These are phyloP conservation scores for Meta bourneti DNA, from an alignment of 2,888 invertebrate genomes.

Conservation along the genomic window DNA sequence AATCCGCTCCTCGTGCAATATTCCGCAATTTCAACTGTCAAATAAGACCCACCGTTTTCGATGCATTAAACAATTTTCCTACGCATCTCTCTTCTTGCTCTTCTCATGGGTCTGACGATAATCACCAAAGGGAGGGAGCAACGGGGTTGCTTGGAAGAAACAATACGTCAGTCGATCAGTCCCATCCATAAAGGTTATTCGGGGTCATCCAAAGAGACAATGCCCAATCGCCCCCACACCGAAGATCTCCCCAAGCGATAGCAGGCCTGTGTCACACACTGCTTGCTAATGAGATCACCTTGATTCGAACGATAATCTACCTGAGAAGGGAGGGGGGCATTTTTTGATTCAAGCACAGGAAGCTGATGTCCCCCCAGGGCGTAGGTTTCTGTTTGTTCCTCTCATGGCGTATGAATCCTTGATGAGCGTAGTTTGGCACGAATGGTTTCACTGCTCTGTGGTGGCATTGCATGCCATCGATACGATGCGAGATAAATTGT, in stretches of 20 bases:
- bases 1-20: too few species aligned
- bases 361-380: conserved; percentile 43
- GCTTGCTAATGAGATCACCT: conserved; percentile 66
- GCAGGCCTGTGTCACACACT: conserved; percentile 48
- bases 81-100: not conserved
- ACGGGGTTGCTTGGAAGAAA: not conserved
- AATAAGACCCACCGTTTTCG: too few species aligned
- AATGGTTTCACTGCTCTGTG: conserved; percentile 29
- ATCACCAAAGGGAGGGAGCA: not conserved
- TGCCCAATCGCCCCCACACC: conserved; percentile 44
- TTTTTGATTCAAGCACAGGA: conserved; percentile 25
- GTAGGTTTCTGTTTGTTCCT: conserved; percentile 42
- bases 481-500: not conserved
- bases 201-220: conserved; percentile 57
- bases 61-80: not conserved
- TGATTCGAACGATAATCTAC: conserved; percentile 40
- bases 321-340: not conserved
- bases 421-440: conserved; percentile 27
- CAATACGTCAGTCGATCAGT: conserved; percentile 17
- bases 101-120: not conserved
- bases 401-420: conserved; percentile 2
- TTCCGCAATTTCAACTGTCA: too few species aligned
- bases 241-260: conserved; percentile 21
- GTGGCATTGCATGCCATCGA: not conserved
- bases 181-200: conserved; percentile 41